These are phyloP conservation scores for Lypha dubia DNA, from an alignment of 2,888 invertebrate genomes.

Conservation along the genomic window DNA sequence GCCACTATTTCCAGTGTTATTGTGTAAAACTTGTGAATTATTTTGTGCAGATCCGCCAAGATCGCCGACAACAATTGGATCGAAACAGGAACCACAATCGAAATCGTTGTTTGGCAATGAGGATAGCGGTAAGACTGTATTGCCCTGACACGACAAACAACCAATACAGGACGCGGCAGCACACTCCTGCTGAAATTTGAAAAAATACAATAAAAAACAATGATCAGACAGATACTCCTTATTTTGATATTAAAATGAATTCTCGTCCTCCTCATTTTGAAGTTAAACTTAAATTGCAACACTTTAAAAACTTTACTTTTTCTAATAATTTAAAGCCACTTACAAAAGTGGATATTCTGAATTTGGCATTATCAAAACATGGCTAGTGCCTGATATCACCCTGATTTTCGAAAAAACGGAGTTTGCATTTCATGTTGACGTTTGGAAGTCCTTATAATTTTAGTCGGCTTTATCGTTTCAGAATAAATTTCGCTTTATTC, in stretches of 20 bases:
- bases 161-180: constrained; percentile 83
- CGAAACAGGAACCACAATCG: constrained; percentile 83
- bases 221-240: neutral
- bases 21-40: constrained; percentile 76
- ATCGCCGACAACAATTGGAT: constrained; percentile 77
- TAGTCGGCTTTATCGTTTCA: no score
- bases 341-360: no score
- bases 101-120: constrained; percentile 82
- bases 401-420: no score
- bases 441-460: no score
- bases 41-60: constrained; percentile 79
- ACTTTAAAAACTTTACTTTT: no score
- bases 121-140: constrained; percentile 82
- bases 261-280: no score
- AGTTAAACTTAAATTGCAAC: neutral
- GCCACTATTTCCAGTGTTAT: constrained; percentile 72
- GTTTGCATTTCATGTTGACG: no score
- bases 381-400: no score
- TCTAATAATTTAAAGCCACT: no score
- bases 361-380: no score
- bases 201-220: neutral
- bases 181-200: constrained; percentile 81
- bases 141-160: constrained; percentile 83
- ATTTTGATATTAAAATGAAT: neutral
- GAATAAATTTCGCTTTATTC: no score